These are phyloP conservation scores for Grapholita molesta DNA, from an alignment of 1,140 invertebrate species.

Conservation along the genomic window DNA sequence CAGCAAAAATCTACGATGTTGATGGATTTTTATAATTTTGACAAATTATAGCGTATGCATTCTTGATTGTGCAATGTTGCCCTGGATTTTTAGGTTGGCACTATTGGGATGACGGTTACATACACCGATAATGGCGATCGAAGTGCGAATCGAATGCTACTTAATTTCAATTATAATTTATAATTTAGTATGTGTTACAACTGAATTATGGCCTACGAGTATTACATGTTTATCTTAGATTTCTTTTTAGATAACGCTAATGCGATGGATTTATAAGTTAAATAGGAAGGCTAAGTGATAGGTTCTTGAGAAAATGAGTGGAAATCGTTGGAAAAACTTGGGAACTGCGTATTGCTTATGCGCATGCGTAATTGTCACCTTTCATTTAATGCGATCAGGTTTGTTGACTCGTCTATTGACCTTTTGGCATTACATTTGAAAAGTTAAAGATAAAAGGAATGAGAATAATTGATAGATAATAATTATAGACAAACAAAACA, in stretches of 20 bases:
- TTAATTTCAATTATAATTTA: conserved; percentile 1
- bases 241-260: conserved; percentile 20
- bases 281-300: conserved; percentile 21
- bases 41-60: conserved; percentile 10
- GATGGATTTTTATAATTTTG: conserved; percentile 34
- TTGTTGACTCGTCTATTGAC: conserved; percentile 37
- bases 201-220: conserved; percentile 29
- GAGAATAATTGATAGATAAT: too few relatives aligned
- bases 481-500: too few relatives aligned
- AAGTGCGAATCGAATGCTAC: conserved; percentile 10
- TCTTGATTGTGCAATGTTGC: conserved; percentile 1
- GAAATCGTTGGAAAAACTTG: conserved; percentile 48
- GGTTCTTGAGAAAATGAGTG: conserved; percentile 25
- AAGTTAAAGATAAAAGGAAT: too few relatives aligned
- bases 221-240: conserved; percentile 27
- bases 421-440: not conserved
- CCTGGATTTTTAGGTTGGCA: conserved; percentile 12
- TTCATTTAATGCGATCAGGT: conserved; percentile 45
- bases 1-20: conserved; percentile 38
- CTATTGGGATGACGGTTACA: not conserved
- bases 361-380: conserved; percentile 43
- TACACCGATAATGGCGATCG: not conserved
- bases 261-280: conserved; percentile 16
- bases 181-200: not conserved
- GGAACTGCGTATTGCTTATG: conserved; percentile 34